These are phyloP conservation scores for Cactoblastis cactorum DNA, from an alignment of 2,888 invertebrate genomes.

Conservation along the genomic window DNA sequence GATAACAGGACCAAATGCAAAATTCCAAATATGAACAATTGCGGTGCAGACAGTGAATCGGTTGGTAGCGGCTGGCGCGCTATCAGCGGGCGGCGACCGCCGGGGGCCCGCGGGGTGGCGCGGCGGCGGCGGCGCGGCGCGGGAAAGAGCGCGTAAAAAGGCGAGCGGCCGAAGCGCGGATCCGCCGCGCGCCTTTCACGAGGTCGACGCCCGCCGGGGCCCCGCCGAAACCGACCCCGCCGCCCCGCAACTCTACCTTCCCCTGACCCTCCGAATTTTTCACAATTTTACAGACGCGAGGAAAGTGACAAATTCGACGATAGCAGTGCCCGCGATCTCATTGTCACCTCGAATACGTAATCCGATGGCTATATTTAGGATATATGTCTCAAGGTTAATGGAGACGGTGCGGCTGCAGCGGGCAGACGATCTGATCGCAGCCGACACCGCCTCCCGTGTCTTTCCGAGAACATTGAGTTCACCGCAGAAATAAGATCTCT, in stretches of 20 bases:
- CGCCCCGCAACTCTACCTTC: conserved; percentile 39
- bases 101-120: conserved; percentile 74
- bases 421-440: conserved; percentile 11
- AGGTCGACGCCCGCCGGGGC: conserved; percentile 72
- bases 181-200: conserved; percentile 69
- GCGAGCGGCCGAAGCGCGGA: conserved; percentile 67
- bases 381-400: conserved; percentile 44
- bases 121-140: conserved; percentile 67
- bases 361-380: conserved; percentile 43
- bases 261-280: conserved; percentile 46
- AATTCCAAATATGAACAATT: background rate
- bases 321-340: conserved; percentile 27
- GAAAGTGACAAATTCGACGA: conserved; percentile 17
- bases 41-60: conserved; percentile 65
- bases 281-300: conserved; percentile 35
- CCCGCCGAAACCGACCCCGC: conserved; percentile 59
- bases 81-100: conserved; percentile 78
- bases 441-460: conserved; percentile 28
- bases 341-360: conserved; percentile 34
- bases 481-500: conserved; percentile 50
- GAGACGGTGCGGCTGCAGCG: conserved; percentile 26
- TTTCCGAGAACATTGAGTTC: conserved; percentile 50
- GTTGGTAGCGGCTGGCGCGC: conserved; percentile 67
- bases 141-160: conserved; percentile 76
- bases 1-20: background rate